Evolutionary conservation across 2,113 vertebrate genomes (phyloP), one percentile per base, ranked within the genome.

Genomic region (Neolamprologus devosi): DNA sequence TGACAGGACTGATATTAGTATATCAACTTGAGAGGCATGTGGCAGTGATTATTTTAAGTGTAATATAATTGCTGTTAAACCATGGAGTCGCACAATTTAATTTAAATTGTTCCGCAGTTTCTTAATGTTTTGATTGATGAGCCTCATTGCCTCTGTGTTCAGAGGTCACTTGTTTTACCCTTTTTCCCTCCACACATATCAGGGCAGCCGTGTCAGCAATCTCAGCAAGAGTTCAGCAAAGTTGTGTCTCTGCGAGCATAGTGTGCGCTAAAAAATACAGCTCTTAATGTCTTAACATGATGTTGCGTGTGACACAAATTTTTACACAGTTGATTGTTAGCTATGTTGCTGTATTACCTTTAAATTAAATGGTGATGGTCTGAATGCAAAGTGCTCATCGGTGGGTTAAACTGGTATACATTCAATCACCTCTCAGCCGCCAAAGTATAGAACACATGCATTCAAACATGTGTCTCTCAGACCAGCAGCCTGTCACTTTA

Each of bases 61-160:
- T 93, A 82, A 90, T 92, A 92, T 91, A 92, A 94, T 91, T 87
- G 81, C 57, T 89, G 80, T 84, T 93, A 85, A 90, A 87, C 55
- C 88, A 92, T 58, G 87, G 82, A 73, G 65, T 73, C 35, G 63
- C 86, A 88, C 85, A 90, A 93, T 94, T 95, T 86, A 51, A 78
- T 93, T 80, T 73, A 91, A 88, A 92, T 93, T 90, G 90, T 85
- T 90, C 85, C 33, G 42, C 78, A 91, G 80, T 90, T 92, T 91
- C 80, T 86, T 87, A 85, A 83, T 91, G 84, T 91, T 93, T 93
- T 88, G 90, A 95, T 90, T 88, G 91, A 90, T 91, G 83, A 79
- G 88, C 83, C 90, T 92, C 94, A 95, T 94, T 94, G 88, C 87
- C 68, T 92, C 87, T 45, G 88, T 89, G 82, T 89, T 92, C 54